phyloP scores from a whole-genome alignment of 2,888 invertebrate species.

The Oxystoma pomonae region DNA sequence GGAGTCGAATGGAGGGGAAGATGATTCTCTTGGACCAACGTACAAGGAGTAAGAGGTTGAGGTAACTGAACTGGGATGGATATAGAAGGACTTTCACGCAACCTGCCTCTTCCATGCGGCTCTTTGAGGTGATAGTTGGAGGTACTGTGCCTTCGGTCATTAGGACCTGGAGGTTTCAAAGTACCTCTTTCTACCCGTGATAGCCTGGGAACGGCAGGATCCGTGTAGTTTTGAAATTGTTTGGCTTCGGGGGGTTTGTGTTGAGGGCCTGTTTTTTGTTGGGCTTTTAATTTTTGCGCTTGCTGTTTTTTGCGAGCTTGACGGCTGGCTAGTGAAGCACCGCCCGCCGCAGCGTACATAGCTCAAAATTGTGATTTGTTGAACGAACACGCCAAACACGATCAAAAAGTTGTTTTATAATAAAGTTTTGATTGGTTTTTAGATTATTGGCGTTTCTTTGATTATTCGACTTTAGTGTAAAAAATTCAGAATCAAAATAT shows the following conservation, averaged over 20 bases:
- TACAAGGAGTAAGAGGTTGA: constrained; percentile 37
- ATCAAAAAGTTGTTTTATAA: neutral
- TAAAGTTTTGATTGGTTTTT: neutral
- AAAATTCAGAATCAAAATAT: neutral
- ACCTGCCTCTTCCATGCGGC: constrained; percentile 39
- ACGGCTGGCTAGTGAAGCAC: constrained; percentile 81
- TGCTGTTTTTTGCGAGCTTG: constrained; percentile 62
- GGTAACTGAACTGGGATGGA: constrained; percentile 47
- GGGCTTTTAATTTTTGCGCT: constrained; percentile 48
- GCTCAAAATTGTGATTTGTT: constrained; percentile 21
- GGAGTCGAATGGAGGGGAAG: constrained; percentile 42
- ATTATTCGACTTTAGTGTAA: neutral
- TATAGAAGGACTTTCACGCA: constrained; percentile 47
- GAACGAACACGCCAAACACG: too few species aligned
- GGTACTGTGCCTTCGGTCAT: constrained; percentile 44
- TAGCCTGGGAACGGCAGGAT: constrained; percentile 52
- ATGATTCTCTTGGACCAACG: constrained; percentile 33
- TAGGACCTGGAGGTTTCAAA: constrained; percentile 40
- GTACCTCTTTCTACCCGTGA: constrained; percentile 49
- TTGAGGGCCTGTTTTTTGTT: constrained; percentile 49
- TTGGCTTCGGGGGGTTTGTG: constrained; percentile 45
- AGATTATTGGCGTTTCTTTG: neutral
- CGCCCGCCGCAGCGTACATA: constrained; percentile 89
- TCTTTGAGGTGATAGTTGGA: constrained; percentile 40
- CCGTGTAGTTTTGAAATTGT: constrained; percentile 55